phyloP scores from a whole-genome alignment of 2,888 invertebrate genomes.

The Dermolepida albohirtum region DNA sequence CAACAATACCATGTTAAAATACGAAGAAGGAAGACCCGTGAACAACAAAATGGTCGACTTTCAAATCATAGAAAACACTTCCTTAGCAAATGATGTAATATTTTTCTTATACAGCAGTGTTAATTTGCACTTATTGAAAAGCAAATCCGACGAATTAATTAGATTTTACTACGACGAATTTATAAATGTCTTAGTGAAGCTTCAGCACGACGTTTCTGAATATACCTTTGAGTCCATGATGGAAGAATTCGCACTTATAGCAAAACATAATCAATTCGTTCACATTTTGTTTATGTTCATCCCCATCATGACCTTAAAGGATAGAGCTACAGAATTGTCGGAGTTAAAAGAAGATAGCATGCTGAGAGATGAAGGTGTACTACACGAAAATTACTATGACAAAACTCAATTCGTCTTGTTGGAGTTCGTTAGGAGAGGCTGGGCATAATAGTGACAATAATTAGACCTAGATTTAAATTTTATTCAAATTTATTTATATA shows the following conservation, averaged over 20 bases:
- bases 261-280: constrained; percentile 57
- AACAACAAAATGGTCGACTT: constrained; percentile 69
- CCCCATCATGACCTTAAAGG: constrained; percentile 60
- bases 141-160: constrained; percentile 65
- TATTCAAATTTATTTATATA: too few species aligned
- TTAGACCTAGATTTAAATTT: too few species aligned
- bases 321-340: constrained; percentile 59
- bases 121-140: constrained; percentile 58
- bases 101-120: constrained; percentile 69
- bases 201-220: constrained; percentile 52
- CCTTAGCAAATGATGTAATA: constrained; percentile 66
- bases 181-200: constrained; percentile 55
- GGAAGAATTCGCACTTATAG: constrained; percentile 60
- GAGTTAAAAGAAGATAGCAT: constrained; percentile 49
- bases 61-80: constrained; percentile 67
- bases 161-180: constrained; percentile 63
- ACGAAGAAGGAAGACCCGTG: constrained; percentile 48
- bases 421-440: constrained; percentile 34
- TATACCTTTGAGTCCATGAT: constrained; percentile 62
- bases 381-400: constrained; percentile 32
- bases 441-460: constrained; percentile 12
- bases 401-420: constrained; percentile 32
- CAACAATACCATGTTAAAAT: constrained; percentile 70
- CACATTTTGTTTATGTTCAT: constrained; percentile 64
- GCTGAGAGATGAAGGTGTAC: constrained; percentile 9